Conservation (phyloP, 2,113 vertebrate genomes). For the Neodon shergylaensis region DNA sequence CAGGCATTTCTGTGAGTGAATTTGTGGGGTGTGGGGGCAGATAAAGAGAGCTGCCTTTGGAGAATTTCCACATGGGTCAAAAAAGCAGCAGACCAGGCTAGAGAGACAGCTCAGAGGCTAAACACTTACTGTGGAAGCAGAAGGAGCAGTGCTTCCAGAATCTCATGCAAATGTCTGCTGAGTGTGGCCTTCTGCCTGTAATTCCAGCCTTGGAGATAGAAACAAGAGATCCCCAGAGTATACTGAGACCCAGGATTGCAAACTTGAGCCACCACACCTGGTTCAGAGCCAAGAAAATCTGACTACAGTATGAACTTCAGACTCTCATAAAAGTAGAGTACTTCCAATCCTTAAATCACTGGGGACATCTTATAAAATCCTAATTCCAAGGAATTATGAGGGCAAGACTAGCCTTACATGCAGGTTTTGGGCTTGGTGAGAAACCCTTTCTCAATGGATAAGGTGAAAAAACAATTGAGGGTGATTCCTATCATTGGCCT, state of each 20-base stretch:
- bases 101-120: neutral
- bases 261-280: neutral
- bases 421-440: neutral
- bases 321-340: neutral
- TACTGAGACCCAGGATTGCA: neutral
- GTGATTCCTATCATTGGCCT: neutral
- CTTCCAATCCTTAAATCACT: neutral
- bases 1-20: neutral
- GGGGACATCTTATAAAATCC: neutral
- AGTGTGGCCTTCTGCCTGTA: too few species aligned
- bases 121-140: neutral
- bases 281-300: neutral
- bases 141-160: neutral
- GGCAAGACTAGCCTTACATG: neutral
- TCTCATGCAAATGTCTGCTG: neutral
- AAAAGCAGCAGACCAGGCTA: neutral
- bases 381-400: neutral
- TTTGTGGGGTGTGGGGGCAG: neutral
- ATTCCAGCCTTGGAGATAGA: neutral
- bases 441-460: neutral
- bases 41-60: neutral
- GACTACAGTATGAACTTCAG: neutral
- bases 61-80: neutral
- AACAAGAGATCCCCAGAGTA: neutral
- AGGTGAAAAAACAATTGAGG: neutral